phyloP scores from a whole-genome alignment of 2,113 vertebrate genomes.

The Accipiter cooperii region DNA sequence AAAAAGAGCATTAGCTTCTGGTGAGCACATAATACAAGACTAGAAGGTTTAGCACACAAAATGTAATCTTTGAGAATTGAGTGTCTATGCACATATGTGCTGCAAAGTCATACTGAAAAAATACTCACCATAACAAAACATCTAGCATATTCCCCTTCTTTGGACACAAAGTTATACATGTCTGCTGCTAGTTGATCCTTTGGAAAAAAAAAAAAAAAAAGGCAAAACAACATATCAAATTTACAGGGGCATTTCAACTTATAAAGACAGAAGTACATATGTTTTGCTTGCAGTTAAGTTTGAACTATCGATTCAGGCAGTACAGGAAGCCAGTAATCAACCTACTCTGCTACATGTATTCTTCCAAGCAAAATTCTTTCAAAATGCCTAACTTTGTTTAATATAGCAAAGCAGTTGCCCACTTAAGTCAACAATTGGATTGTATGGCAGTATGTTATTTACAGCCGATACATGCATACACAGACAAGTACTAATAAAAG shows the following conservation, averaged over 20 bases:
- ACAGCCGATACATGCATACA: neutral
- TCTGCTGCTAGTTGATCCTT: conserved; percentile 97
- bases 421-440: neutral
- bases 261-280: rapidly evolving
- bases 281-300: neutral
- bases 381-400: neutral
- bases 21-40: conserved; percentile 62
- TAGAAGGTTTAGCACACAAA: conserved; percentile 66
- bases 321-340: neutral
- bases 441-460: neutral
- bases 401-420: neutral
- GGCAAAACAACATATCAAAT: neutral
- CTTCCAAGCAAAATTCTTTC: neutral
- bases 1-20: conserved; percentile 70
- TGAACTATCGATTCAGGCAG: neutral
- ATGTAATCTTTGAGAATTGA: neutral
- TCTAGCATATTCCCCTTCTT: conserved; percentile 90
- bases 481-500: neutral
- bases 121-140: conserved; percentile 88
- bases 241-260: neutral
- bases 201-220: neutral
- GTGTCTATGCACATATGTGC: neutral
- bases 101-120: neutral
- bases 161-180: conserved; percentile 96
- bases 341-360: neutral